Evolutionary conservation across 2,113 vertebrate genomes (phyloP), one percentile per base, ranked within the genome.

Genomic region (Lontra canadensis): DNA sequence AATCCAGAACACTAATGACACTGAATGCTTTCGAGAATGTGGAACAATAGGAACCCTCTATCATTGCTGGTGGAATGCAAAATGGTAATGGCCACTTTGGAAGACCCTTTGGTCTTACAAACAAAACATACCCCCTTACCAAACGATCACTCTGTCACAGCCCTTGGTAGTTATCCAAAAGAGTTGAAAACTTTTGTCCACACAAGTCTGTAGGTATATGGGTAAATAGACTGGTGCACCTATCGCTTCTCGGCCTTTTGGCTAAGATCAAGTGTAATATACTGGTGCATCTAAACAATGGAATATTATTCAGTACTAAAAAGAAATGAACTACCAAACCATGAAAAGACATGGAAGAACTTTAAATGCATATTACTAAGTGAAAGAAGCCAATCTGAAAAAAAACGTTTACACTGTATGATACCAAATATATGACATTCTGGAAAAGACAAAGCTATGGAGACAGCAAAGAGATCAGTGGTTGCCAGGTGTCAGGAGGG

Each of bases 341-440:
- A 39, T 67, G 36, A 44, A 81, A 63, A 93, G 42, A 57, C 57
- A 39, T 83, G 17, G 36, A 67, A 29, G 57, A 57, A 8, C 6
- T 34, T 74, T 76, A 57, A 93, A 88, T 84, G 5, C 3, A 34
- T 36, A 21, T 67, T 69, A 89, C 20, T 59, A 49, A 67, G 39
- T 34, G 65, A 96, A 84, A 89, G 79, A 89, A 59, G 36, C 36
- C 65, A 93, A 44, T 82, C 47, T 78, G 59, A 83, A 96, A 76
- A 81, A 74, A 52, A 0, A 0, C 12, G n/a, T 73, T 31, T 47
- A 57, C 55, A 47, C 42, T 88, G 5, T 42, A 57, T 13, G 5
- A 82, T 88, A 74, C 26, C 65, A 65, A 88, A 63, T 23, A 52
- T 18, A 44, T 57, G 57, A 78, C 25, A 67, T 83, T 88, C 47